These are phyloP conservation scores for Drosophila buzzatii DNA, from an alignment of 2,888 invertebrate species.

Conservation along the genomic window DNA sequence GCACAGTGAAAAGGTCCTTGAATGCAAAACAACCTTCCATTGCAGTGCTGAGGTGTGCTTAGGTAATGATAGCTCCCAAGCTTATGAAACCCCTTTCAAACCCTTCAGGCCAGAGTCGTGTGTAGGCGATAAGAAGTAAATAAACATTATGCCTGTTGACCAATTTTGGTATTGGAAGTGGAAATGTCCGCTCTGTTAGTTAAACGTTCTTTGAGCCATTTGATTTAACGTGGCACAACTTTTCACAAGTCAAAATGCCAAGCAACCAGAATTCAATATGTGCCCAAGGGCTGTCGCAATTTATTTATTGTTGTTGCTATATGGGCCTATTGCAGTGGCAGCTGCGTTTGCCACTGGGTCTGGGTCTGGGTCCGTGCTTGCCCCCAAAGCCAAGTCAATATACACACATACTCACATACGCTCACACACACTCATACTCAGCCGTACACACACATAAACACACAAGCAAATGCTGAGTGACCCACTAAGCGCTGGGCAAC, in stretches of 20 bases:
- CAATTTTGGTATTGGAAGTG: not conserved
- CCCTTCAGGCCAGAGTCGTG: not conserved
- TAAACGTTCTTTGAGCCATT: slow-evolving; percentile 37
- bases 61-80: slow-evolving; percentile 27
- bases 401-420: slow-evolving; percentile 31
- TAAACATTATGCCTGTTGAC: slow-evolving; percentile 9
- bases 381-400: slow-evolving; percentile 31
- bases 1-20: slow-evolving; percentile 83
- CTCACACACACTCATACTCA: slow-evolving; percentile 2
- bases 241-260: slow-evolving; percentile 54
- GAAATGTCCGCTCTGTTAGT: slow-evolving; percentile 16
- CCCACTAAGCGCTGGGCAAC: slow-evolving; percentile 63
- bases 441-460: slow-evolving; percentile 1
- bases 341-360: slow-evolving; percentile 37
- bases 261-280: slow-evolving; percentile 45
- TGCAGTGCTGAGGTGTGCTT: slow-evolving; percentile 75
- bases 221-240: slow-evolving; percentile 24
- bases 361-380: slow-evolving; percentile 30
- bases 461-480: slow-evolving; percentile 49
- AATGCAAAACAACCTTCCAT: slow-evolving; percentile 84
- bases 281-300: slow-evolving; percentile 55
- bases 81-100: not conserved
- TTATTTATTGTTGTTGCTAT: slow-evolving; percentile 50
- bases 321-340: slow-evolving; percentile 48
- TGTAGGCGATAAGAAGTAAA: not conserved